Conservation (phyloP, 2,113 vertebrate genomes). For the Peucedramus taeniatus region DNA sequence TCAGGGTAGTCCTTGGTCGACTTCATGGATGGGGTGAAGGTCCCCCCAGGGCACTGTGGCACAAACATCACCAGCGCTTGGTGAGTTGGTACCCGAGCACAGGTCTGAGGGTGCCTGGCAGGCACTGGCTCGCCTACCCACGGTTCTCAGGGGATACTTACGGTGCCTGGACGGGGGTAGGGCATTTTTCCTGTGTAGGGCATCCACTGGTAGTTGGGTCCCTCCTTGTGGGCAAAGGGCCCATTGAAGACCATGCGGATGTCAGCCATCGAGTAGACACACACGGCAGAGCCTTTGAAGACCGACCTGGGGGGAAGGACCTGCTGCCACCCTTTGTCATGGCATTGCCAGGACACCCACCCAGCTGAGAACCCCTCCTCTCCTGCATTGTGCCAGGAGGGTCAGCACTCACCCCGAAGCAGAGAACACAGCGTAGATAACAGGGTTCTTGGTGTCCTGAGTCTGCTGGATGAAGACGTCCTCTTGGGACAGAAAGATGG, state of each 20-base stretch:
- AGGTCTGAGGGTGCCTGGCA: background rate
- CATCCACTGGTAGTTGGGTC: constrained; percentile 99
- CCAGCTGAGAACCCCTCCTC: background rate
- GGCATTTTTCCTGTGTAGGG: constrained; percentile 97
- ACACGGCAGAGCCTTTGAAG: constrained; percentile 95
- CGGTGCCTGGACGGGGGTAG: constrained; percentile 94
- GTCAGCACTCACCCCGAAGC: constrained; percentile 86
- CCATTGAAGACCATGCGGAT: constrained; percentile 98
- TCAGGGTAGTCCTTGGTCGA: constrained; percentile 98
- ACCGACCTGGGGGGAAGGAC: constrained; percentile 79
- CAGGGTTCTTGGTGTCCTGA: constrained; percentile 93
- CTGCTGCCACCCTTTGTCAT: background rate
- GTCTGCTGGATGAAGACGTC: constrained; percentile 97
- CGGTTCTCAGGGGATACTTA: constrained; percentile 48
- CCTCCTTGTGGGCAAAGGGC: constrained; percentile 97
- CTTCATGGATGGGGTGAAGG: constrained; percentile 97
- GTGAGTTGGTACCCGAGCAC: fast-evolving
- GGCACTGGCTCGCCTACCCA: fast-evolving
- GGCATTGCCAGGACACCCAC: fast-evolving
- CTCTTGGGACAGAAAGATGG: constrained; percentile 76
- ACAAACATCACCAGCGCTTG: background rate
- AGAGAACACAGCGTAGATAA: constrained; percentile 96
- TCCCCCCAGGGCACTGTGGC: constrained; percentile 91
- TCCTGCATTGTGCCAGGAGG: fast-evolving
- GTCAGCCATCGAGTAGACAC: constrained; percentile 98